Evolutionary conservation across 2,888 invertebrate species (phyloP).

Genomic region (Drosophila neoperkinsi): DNA sequence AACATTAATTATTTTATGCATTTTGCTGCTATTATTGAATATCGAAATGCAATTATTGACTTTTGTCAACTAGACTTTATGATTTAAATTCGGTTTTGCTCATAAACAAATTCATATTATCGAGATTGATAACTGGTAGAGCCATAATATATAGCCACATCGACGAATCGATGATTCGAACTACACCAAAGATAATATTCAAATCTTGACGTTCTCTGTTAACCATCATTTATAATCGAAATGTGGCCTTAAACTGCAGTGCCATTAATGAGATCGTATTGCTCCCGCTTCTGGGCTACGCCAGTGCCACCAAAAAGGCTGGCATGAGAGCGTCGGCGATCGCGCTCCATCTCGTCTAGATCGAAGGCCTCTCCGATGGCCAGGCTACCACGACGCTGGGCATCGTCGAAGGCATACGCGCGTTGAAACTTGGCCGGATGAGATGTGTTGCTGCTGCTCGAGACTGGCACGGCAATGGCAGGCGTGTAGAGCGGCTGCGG

Average conservation of each 20-base stretch:
- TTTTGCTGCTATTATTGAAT: neutral
- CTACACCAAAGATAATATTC: neutral
- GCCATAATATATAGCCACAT: neutral
- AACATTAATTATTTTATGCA: neutral
- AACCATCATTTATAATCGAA: neutral
- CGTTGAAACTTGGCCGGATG: constrained; percentile 78
- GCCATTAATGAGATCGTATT: constrained; percentile 83
- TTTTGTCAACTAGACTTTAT: neutral
- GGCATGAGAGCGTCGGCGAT: constrained; percentile 85
- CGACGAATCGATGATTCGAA: neutral
- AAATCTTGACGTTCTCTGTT: neutral
- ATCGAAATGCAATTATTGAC: neutral
- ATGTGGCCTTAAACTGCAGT: constrained; percentile 80
- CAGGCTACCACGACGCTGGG: constrained; percentile 70
- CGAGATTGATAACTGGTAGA: neutral
- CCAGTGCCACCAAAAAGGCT: constrained; percentile 75
- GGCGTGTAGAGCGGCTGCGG: constrained; percentile 66
- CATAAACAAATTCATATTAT: neutral
- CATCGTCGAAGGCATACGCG: constrained; percentile 81
- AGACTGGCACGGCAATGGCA: constrained; percentile 19
- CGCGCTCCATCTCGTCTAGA: constrained; percentile 84
- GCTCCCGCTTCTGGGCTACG: constrained; percentile 54
- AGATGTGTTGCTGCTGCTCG: neutral
- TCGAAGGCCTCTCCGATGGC: constrained; percentile 81
- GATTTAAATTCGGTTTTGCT: neutral